A percentile compares a stretch with the other conserved stretches of the same genome.
Conservation (phyloP, 2,113 vertebrate species). For the Thymallus thymallus region DNA sequence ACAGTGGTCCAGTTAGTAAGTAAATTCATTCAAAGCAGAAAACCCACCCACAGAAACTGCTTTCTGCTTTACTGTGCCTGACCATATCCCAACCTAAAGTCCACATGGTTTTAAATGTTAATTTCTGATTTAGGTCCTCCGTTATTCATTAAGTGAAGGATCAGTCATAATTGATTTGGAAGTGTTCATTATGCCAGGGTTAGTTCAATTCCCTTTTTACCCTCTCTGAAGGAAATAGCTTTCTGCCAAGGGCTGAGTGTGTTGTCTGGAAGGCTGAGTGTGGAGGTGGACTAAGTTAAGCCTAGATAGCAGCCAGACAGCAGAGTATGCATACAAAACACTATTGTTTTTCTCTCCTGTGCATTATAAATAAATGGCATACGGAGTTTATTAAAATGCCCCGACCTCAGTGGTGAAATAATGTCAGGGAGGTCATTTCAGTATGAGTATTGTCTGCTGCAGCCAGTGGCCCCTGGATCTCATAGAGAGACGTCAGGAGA, state of each 20-base stretch:
- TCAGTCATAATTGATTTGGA: constrained; percentile 24
- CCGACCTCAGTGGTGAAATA: constrained; percentile 61
- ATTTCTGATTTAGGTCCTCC: constrained; percentile 76
- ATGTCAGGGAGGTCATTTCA: constrained; percentile 77
- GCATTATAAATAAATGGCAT: constrained; percentile 71
- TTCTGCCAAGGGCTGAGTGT: no score
- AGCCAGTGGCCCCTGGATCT: constrained; percentile 62
- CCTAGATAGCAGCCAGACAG: constrained; percentile 44
- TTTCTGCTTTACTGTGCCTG: constrained; percentile 79
- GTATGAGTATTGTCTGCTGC: constrained; percentile 76
- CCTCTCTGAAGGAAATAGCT: constrained; percentile 22
- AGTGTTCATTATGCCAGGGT: constrained; percentile 18
- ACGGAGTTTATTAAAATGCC: constrained; percentile 64
- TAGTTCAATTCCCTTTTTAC: constrained; percentile 1
- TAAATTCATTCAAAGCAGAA: constrained; percentile 64
- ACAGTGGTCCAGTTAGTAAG: constrained; percentile 98
- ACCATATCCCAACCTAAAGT: constrained; percentile 49
- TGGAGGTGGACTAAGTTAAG: constrained; percentile 42
- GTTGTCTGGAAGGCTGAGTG: constrained; percentile 25
- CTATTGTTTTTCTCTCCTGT: constrained; percentile 35
- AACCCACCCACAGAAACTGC: constrained; percentile 53
- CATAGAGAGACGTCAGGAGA: not conserved
- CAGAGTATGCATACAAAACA: constrained; percentile 49
- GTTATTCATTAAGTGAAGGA: constrained; percentile 8
- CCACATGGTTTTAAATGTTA: constrained; percentile 80